phyloP scores from a whole-genome alignment of 2,113 vertebrate species.

The Poecilia latipinna region DNA sequence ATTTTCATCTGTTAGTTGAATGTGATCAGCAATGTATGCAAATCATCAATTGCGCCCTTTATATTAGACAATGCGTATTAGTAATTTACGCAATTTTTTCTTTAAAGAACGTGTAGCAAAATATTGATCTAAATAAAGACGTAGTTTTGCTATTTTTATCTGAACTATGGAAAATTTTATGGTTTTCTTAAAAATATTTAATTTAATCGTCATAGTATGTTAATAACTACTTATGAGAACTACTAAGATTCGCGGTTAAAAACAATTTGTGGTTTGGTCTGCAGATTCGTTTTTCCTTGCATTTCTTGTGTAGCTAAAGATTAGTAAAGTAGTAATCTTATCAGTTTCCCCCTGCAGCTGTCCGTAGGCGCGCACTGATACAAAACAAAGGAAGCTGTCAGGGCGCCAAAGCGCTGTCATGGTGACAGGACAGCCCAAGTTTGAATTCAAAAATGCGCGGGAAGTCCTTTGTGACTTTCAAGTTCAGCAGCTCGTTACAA shows the following conservation, averaged over 20 bases:
- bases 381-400: slow-evolving; percentile 81
- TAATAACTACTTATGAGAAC: neutral
- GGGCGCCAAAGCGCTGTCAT: slow-evolving; percentile 69
- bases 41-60: neutral
- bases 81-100: neutral
- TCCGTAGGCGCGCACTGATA: slow-evolving; percentile 70
- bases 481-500: neutral
- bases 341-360: slow-evolving; percentile 58
- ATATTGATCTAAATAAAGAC: neutral
- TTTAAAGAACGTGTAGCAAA: no score
- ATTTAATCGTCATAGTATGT: neutral
- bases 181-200: neutral
- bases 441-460: slow-evolving; percentile 86
- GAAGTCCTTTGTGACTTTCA: slow-evolving; percentile 52
- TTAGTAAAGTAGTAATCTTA: slow-evolving; percentile 54
- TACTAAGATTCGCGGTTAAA: neutral
- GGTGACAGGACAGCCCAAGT: slow-evolving; percentile 55
- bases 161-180: neutral
- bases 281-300: neutral
- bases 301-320: slow-evolving; percentile 13
- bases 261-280: neutral
- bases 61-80: neutral
- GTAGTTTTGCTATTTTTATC: neutral
- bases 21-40: neutral
- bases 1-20: neutral